These are phyloP conservation scores for Drosophila nr. fundita DNA, from an alignment of 2,888 invertebrate genomes.

Conservation along the genomic window DNA sequence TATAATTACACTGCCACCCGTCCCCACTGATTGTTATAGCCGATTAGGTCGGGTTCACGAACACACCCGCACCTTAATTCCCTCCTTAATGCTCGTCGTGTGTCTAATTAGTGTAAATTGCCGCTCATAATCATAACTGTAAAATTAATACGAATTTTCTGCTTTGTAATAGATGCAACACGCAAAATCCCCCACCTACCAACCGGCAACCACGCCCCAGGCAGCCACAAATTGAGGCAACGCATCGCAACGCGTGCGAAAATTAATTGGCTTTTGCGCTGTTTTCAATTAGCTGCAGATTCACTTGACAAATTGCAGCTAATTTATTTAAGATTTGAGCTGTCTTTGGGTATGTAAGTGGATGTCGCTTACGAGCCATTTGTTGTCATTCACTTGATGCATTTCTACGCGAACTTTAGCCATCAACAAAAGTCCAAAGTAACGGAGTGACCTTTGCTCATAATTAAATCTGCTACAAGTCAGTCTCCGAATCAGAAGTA, in stretches of 20 bases:
- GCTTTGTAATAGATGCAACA: slow-evolving; percentile 29
- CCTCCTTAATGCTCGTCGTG: slow-evolving; percentile 48
- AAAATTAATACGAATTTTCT: slow-evolving; percentile 69
- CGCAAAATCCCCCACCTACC: neutral
- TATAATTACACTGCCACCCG: slow-evolving; percentile 60
- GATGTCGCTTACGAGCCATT: slow-evolving; percentile 48
- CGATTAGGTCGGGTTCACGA: slow-evolving; percentile 13
- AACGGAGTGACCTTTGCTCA: slow-evolving; percentile 33
- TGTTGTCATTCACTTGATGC: slow-evolving; percentile 51
- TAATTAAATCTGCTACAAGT: slow-evolving; percentile 65
- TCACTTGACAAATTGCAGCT: slow-evolving; percentile 56
- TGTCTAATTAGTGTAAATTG: slow-evolving; percentile 70
- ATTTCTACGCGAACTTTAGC: slow-evolving; percentile 43
- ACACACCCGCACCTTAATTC: slow-evolving; percentile 32
- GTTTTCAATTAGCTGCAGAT: slow-evolving; percentile 22
- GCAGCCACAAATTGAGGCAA: slow-evolving; percentile 8
- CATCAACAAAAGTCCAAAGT: slow-evolving; percentile 24
- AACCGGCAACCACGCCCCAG: too few relatives aligned
- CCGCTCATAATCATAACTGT: slow-evolving; percentile 69
- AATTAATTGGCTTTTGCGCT: slow-evolving; percentile 40
- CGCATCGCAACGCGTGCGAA: slow-evolving; percentile 6
- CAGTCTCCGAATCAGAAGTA: slow-evolving; percentile 42
- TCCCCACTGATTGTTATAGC: slow-evolving; percentile 3
- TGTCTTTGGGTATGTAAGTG: neutral
- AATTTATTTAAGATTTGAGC: slow-evolving; percentile 43